A percentile compares a stretch with the other conserved stretches of the same genome.
phyloP scores from a whole-genome alignment of 1,140 invertebrate species.

The Grapholita molesta region DNA sequence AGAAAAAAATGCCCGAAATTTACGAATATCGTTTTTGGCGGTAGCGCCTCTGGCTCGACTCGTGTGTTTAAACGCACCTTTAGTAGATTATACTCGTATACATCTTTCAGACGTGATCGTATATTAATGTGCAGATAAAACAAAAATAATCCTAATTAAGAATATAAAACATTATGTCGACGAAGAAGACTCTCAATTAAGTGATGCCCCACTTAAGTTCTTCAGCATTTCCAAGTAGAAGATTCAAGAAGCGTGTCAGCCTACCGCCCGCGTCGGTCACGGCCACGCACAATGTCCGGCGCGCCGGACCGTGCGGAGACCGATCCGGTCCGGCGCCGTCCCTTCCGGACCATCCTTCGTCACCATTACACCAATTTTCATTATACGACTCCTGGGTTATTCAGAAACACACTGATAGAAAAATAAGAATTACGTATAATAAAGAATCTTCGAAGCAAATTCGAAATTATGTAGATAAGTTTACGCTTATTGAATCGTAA shows the following conservation, averaged over 20 bases:
- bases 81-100: no score
- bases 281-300: neutral
- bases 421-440: no score
- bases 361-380: neutral
- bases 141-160: no score
- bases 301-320: neutral
- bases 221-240: neutral
- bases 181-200: neutral
- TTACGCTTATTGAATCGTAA: neutral
- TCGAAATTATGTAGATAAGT: neutral
- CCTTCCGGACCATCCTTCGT: neutral
- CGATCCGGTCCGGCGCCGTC: neutral
- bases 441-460: neutral
- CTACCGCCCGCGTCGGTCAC: neutral
- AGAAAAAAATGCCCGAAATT: no score
- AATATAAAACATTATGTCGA: no score
- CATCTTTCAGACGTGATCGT: no score
- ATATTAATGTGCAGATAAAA: no score
- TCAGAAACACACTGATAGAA: neutral
- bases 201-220: neutral
- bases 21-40: no score
- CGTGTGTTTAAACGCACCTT: no score
- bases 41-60: no score
- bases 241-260: neutral
- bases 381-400: neutral